phyloP scores from a whole-genome alignment of 2,888 invertebrate genomes.

The Ochropleura leucogaster region DNA sequence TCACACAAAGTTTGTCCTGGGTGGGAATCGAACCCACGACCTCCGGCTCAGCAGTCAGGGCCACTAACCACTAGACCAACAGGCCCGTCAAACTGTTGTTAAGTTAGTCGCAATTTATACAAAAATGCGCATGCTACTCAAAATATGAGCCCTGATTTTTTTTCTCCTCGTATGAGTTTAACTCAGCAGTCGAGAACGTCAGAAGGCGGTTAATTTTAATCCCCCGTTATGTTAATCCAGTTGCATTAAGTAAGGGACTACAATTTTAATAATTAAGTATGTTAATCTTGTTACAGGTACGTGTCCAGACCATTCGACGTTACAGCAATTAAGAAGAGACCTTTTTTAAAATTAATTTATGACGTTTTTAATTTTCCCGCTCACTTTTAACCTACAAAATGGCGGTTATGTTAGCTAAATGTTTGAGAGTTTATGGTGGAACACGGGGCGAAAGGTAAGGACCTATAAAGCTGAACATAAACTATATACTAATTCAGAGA shows the following conservation, averaged over 20 bases:
- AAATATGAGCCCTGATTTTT: background rate
- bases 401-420: constrained; percentile 29
- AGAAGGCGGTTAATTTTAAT: constrained; percentile 46
- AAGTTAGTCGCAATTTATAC: background rate
- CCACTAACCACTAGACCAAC: too few relatives aligned
- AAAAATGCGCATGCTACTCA: background rate
- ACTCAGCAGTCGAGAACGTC: constrained; percentile 6
- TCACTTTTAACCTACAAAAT: constrained; percentile 41
- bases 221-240: constrained; percentile 46
- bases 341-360: constrained; percentile 59
- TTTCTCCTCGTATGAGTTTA: constrained; percentile 7
- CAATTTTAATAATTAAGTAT: constrained; percentile 59
- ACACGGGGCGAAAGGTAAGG: constrained; percentile 3
- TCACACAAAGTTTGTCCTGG: too few relatives aligned
- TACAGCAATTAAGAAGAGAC: constrained; percentile 59
- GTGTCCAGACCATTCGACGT: constrained; percentile 55
- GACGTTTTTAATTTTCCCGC: constrained; percentile 38
- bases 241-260: constrained; percentile 31
- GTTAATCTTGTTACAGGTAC: constrained; percentile 71
- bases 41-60: too few relatives aligned
- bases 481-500: background rate
- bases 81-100: too few relatives aligned
- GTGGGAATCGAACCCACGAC: too few relatives aligned
- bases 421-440: constrained; percentile 5
- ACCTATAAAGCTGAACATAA: constrained; percentile 10